Percentiles rank a stretch among this genome's conserved stretches.
These are phyloP conservation scores for Dendroctonus ponderosae DNA, from an alignment of 1,140 invertebrate species.

Conservation along the genomic window DNA sequence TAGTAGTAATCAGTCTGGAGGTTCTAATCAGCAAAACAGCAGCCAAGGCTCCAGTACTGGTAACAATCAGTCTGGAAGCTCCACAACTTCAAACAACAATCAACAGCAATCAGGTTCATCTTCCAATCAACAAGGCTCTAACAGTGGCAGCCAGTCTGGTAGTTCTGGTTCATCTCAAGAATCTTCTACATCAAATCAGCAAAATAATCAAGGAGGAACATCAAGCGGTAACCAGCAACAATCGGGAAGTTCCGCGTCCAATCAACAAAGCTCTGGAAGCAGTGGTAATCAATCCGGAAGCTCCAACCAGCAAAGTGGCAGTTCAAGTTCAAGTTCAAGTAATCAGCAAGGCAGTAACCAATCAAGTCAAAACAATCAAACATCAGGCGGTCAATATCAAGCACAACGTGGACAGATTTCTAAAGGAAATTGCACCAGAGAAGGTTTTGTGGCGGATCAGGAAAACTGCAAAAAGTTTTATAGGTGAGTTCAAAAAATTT, in stretches of 20 bases:
- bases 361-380: slow-evolving; percentile 1
- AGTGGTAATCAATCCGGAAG: not conserved
- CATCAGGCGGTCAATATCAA: slow-evolving; percentile 11
- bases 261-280: slow-evolving; percentile 4
- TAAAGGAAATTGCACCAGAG: slow-evolving; percentile 50
- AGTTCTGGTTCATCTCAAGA: slow-evolving; percentile 2
- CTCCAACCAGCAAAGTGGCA: slow-evolving; percentile 16
- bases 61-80: not conserved
- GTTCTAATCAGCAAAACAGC: slow-evolving; percentile 11
- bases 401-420: slow-evolving; percentile 27
- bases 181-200: slow-evolving; percentile 13
- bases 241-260: slow-evolving; percentile 1
- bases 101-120: slow-evolving; percentile 19
- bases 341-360: not conserved
- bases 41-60: not conserved
- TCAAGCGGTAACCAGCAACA: not conserved
- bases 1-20: not conserved
- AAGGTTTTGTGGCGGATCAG: slow-evolving; percentile 68
- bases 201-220: not conserved
- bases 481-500: slow-evolving; percentile 60
- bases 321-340: not conserved
- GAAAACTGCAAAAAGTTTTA: slow-evolving; percentile 76
- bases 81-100: slow-evolving; percentile 1
- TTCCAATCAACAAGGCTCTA: slow-evolving; percentile 20
- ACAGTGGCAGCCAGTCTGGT: slow-evolving; percentile 10